Evolutionary conservation across 2,888 invertebrate species (phyloP).

Genomic region (Galeruca laticollis): DNA sequence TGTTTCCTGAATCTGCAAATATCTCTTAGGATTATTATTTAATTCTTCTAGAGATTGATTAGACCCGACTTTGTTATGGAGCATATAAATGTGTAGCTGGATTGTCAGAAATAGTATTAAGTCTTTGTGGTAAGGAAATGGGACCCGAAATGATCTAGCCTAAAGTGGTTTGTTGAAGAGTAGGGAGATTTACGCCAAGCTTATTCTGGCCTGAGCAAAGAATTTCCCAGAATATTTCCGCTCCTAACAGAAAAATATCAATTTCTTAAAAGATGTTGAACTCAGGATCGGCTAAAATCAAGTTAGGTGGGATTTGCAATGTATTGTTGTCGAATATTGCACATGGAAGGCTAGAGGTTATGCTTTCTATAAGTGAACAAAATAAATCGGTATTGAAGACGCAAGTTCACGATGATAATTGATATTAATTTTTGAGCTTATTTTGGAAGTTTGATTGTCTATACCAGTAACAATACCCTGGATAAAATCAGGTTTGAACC

Average conservation of each 20-base stretch:
- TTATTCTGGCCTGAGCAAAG: conserved; percentile 27
- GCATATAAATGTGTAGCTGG: background rate
- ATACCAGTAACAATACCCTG: background rate
- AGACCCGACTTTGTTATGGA: background rate
- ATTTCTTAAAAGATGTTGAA: conserved; percentile 24
- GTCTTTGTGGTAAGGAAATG: background rate
- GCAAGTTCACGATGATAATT: conserved; percentile 9
- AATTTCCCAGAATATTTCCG: conserved; percentile 28
- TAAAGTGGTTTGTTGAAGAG: background rate
- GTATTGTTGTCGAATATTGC: conserved; percentile 20
- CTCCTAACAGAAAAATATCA: conserved; percentile 27
- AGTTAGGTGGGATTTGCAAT: conserved; percentile 13
- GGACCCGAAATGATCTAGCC: conserved; percentile 7
- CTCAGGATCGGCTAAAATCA: conserved; percentile 19
- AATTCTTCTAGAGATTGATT: background rate
- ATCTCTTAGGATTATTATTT: background rate
- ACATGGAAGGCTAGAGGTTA: conserved; percentile 23
- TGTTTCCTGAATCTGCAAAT: background rate
- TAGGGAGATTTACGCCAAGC: conserved; percentile 7
- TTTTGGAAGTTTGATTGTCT: no score
- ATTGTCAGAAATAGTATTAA: background rate
- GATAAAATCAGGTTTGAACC: conserved; percentile 8
- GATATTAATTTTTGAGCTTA: conserved; percentile 11
- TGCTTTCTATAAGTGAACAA: conserved; percentile 17
- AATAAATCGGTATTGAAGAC: conserved; percentile 10